Percentiles rank a stretch among this genome's conserved stretches.
Evolutionary conservation across 2,113 vertebrate species (phyloP).

Genomic region (Alces alces): DNA sequence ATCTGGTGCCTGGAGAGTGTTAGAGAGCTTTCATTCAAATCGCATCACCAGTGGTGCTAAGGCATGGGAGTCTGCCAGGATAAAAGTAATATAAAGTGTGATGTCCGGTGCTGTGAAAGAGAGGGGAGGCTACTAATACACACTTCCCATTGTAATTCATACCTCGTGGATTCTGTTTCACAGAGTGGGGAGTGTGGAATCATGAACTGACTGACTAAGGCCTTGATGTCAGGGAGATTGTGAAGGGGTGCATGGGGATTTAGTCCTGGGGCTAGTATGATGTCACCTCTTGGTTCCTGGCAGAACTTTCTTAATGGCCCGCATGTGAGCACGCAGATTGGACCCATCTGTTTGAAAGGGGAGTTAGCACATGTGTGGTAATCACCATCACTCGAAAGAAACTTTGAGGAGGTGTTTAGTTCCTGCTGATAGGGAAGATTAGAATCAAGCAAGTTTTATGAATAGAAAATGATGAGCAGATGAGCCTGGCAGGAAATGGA

Average conservation of each 20-base stretch:
- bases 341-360: slow-evolving; percentile 49
- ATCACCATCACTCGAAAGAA: slow-evolving; percentile 61
- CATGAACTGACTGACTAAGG: background rate
- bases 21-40: background rate
- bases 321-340: slow-evolving; percentile 48
- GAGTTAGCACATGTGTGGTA: slow-evolving; percentile 26
- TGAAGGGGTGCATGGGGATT: slow-evolving; percentile 11
- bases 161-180: slow-evolving; percentile 5
- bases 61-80: background rate
- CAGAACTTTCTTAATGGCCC: slow-evolving; percentile 40
- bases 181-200: background rate
- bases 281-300: slow-evolving; percentile 39
- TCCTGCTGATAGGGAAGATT: slow-evolving; percentile 73
- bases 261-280: background rate
- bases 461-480: slow-evolving; percentile 66
- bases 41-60: background rate
- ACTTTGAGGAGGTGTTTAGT: slow-evolving; percentile 70
- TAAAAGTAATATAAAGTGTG: background rate
- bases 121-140: background rate
- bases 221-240: background rate
- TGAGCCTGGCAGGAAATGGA: slow-evolving; percentile 64
- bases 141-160: background rate
- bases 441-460: slow-evolving; percentile 72
- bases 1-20: background rate
- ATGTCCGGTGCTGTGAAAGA: background rate